Base-by-base conservation (phyloP, 1,140 invertebrate genomes). In the Drosophila chauvacae region DNA sequence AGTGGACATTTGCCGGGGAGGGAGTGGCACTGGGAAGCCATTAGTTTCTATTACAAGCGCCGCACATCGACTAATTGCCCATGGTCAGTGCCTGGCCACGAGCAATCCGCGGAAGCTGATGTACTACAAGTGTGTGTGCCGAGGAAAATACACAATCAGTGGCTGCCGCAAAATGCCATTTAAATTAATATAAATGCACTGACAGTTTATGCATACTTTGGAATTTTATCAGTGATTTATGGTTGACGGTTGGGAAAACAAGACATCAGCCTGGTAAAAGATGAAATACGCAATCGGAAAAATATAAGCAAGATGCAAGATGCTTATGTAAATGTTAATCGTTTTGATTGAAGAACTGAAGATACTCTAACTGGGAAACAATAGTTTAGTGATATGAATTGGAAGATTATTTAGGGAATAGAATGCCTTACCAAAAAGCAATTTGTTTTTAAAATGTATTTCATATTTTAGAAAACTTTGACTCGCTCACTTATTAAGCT, bases 171-270 rank as follows among this genome's bases (percentile, higher is more conserved):
- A 65, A 41, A 41, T 16, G 48, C 23, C 47, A 62, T 47, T 44
- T 55, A 79, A 83, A 88, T 64, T 47, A 70, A 80, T 88, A 83
- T 74, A 73, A 80, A 73, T 79, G 70, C 39, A 69, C 71, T 42
- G 66, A 69, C 57, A 78, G 55, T 72, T 48, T 62, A 81, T 69
- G 53, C 37, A 44, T 41, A 58, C 50, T 47, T 66, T 48, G 47
- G 30, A 41, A 35, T 81, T 81, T 86, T 86, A 86, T 82, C 76
- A 86, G 64, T 86, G 79, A 82, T 87, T 80, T 79, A 82, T 66
- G 75, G 45, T 47, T 56, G 64, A 50, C 10, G 50, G 53, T 56
- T 68, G 39, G 65, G 51, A 79, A 76, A 68, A 63, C 58, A 86
- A 69, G 70, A 50, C 55, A 59, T 59, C 62, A 42, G 53, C 33